Percentiles rank a stretch among this genome's conserved stretches.
These are phyloP conservation scores for Aphaenogaster rudis DNA, from an alignment of 1,140 invertebrate genomes.

Conservation along the genomic window DNA sequence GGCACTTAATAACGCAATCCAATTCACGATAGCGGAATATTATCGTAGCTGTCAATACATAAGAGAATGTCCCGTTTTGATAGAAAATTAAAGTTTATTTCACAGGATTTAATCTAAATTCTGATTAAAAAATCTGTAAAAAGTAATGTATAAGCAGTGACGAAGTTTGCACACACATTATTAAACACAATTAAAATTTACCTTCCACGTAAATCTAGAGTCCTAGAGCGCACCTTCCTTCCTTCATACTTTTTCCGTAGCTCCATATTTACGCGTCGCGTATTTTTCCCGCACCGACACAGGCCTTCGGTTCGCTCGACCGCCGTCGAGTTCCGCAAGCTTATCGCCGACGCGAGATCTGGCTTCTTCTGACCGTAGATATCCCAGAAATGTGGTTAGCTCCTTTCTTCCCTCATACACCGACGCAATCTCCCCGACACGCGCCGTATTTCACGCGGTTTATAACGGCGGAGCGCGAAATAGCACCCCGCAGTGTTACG, in stretches of 20 bases:
- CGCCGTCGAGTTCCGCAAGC: constrained; percentile 55
- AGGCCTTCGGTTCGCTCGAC: constrained; percentile 41
- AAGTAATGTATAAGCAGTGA: too few relatives aligned
- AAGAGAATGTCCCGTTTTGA: background rate
- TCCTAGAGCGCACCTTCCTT: background rate
- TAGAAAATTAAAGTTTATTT: background rate
- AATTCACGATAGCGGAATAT: background rate
- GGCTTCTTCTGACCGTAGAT: constrained; percentile 62
- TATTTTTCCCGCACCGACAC: constrained; percentile 3
- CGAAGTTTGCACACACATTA: background rate
- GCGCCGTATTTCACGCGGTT: constrained; percentile 80
- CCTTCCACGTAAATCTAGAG: background rate
- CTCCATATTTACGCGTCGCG: background rate
- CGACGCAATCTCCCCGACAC: constrained; percentile 75
- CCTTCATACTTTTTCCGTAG: background rate
- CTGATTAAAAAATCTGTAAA: background rate
- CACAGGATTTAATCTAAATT: background rate
- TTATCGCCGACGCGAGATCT: constrained; percentile 71
- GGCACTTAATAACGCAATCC: constrained; percentile 10
- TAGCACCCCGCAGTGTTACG: constrained; percentile 64
- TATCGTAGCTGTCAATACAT: background rate
- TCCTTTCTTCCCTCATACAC: constrained; percentile 71
- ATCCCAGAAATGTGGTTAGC: constrained; percentile 73
- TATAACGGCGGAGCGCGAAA: constrained; percentile 69
- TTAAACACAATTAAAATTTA: constrained; percentile 44